Conservation (phyloP, 2,797 vertebrate genomes). For the Oreochromis mossambicus region DNA sequence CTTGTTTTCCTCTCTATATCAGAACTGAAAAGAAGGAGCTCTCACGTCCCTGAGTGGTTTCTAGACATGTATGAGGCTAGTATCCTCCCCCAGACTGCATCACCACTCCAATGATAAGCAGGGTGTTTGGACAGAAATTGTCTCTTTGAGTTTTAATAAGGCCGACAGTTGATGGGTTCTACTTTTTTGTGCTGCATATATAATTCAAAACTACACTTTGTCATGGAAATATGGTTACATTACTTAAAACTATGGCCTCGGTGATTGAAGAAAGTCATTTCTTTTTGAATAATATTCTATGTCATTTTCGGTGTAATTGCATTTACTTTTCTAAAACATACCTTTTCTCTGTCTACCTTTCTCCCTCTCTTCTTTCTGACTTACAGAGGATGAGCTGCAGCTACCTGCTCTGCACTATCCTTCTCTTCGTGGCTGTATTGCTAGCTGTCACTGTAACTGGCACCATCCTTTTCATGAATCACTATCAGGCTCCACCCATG, state of each 20-base stretch:
- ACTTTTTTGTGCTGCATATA: constrained; percentile 15
- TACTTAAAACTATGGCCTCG: background rate
- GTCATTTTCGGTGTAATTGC: background rate
- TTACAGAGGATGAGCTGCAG: constrained; percentile 90
- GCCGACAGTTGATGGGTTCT: constrained; percentile 6
- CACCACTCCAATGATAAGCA: background rate
- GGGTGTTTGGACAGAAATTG: background rate
- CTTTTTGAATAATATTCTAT: background rate
- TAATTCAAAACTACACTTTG: constrained; percentile 25
- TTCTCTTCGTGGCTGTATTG: constrained; percentile 90
- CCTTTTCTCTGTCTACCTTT: background rate
- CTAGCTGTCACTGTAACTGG: constrained; percentile 89
- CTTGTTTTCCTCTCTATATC: background rate
- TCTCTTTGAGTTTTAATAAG: background rate
- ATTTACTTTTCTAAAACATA: constrained; percentile 2
- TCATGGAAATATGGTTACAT: constrained; percentile 19
- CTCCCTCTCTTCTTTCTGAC: background rate
- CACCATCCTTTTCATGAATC: constrained; percentile 95
- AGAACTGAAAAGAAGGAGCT: background rate
- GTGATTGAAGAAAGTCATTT: constrained; percentile 30
- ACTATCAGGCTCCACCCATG: constrained; percentile 83
- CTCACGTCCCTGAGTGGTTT: background rate
- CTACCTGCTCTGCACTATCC: constrained; percentile 89
- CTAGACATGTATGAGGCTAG: background rate
- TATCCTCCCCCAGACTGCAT: background rate